phyloP scores from a whole-genome alignment of 2,888 invertebrate species.

The Ryuthela nishihirai region DNA sequence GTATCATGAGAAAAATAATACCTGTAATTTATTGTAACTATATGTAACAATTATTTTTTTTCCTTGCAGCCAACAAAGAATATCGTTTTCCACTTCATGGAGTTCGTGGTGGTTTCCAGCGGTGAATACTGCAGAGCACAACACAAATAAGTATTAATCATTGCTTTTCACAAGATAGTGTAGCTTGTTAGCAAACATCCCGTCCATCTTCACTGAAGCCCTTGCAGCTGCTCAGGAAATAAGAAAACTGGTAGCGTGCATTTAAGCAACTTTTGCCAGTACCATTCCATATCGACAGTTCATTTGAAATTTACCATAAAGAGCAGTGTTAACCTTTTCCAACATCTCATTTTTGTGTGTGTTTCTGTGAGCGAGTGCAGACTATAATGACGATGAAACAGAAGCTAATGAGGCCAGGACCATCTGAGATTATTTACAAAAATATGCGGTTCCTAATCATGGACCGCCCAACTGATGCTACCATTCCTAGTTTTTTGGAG shows the following conservation, averaged over 20 bases:
- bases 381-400: constrained; percentile 40
- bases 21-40: too few species aligned
- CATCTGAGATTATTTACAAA: constrained; percentile 95
- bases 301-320: too few species aligned
- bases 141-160: constrained; percentile 30
- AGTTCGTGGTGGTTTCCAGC: constrained; percentile 16
- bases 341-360: too few species aligned
- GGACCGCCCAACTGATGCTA: constrained; percentile 94
- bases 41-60: background rate
- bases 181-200: background rate
- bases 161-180: background rate
- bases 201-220: background rate
- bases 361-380: too few species aligned
- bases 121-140: constrained; percentile 37
- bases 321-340: too few species aligned
- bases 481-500: constrained; percentile 87
- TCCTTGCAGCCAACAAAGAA: constrained; percentile 12
- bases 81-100: constrained; percentile 25
- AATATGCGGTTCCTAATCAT: constrained; percentile 97
- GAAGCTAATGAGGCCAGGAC: constrained; percentile 64
- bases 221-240: background rate
- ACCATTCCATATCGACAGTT: too few species aligned
- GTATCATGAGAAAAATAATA: too few species aligned
- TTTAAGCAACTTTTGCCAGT: too few species aligned
- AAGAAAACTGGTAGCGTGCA: background rate